Base-by-base conservation (phyloP, 2,797 vertebrate species). In the Acrocephalus scirpaceus region DNA sequence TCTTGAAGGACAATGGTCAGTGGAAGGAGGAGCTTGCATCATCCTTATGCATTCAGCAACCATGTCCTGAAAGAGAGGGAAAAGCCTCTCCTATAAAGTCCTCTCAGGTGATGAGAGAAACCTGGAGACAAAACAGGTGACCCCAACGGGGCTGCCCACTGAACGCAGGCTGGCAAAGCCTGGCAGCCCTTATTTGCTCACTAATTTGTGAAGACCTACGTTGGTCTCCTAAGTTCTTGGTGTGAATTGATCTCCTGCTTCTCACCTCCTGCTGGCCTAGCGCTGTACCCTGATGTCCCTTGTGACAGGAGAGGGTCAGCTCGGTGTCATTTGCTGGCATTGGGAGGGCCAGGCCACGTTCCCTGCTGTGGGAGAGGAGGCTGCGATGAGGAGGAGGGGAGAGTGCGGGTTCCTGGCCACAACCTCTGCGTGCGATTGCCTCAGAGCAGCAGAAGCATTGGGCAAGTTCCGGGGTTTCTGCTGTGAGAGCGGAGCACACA, bases 341-440 rank as follows among this genome's bases (percentile, higher is more conserved):
- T 0, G 5, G 7, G 1, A 3, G 64, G 45, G 50, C 34, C 9
- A 26, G 23, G 42, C 38, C 10, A 5, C 3, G 16, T 47, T 54
- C n/a, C 6, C 2, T 29, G 38, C n/a, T 26, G 26, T 1, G 5
- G 38, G 18, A 25, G 27, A 11, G 13, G 19, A 48, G 25, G 32
- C 14, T 2, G 13, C 2, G 5, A 9, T 13, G 17, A 5, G 38
- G 19, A 22, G 29, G 12, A 56, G 44, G 5, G 10, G 4, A 47
- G 44, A 27, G 26, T 0, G 1, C 12, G 27, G 2, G 3, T 21
- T 65, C 40, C 50, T 48, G 38, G 36, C 8, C 27, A 4, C 5
- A 12, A 1, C 34, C 32, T 26, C 32, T 0, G 0, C 0, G 0
- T 18, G 27, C 0, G 0, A 10, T 6, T 58, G 21, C 18, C 16